Percentiles rank a stretch among this genome's conserved stretches.
phyloP scores from a whole-genome alignment of 2,888 invertebrate genomes.

The Tigriopus californicus region DNA sequence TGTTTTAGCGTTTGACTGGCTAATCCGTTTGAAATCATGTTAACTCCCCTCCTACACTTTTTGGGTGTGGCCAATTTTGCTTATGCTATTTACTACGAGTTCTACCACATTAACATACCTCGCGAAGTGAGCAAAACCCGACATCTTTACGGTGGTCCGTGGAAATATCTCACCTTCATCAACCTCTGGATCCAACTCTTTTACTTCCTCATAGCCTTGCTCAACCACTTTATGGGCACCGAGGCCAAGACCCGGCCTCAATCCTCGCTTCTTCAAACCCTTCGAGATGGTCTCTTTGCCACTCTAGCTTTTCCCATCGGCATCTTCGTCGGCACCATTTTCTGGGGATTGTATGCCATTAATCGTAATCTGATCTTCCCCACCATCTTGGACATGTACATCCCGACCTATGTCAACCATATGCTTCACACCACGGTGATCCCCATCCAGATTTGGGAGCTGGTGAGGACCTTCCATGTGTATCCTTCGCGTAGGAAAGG shows the following conservation, averaged over 20 bases:
- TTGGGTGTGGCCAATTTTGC: conserved; percentile 5
- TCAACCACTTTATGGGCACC: not conserved
- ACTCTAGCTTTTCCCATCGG: conserved; percentile 13
- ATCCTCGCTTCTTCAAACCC: not conserved
- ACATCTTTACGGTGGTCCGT: conserved; percentile 8
- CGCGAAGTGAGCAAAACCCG: not conserved
- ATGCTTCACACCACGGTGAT: conserved; percentile 13
- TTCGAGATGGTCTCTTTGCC: conserved; percentile 4
- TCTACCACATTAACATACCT: conserved; percentile 2
- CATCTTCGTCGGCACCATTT: conserved; percentile 12
- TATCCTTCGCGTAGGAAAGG: not conserved
- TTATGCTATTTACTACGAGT: conserved; percentile 6
- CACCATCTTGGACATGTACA: not conserved
- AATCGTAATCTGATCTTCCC: conserved; percentile 14
- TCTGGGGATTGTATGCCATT: conserved; percentile 9
- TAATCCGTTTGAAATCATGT: not conserved
- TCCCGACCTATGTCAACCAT: conserved; percentile 13
- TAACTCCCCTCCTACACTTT: not conserved
- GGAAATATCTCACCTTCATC: conserved; percentile 12
- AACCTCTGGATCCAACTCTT: conserved; percentile 13
- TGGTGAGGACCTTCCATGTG: not conserved
- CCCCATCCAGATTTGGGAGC: not conserved
- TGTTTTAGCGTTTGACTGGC: too few relatives aligned
- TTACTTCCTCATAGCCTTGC: conserved; percentile 2
- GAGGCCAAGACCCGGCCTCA: not conserved